Conservation (phyloP, 2,797 vertebrate genomes). For the Enteromius radiatus region DNA sequence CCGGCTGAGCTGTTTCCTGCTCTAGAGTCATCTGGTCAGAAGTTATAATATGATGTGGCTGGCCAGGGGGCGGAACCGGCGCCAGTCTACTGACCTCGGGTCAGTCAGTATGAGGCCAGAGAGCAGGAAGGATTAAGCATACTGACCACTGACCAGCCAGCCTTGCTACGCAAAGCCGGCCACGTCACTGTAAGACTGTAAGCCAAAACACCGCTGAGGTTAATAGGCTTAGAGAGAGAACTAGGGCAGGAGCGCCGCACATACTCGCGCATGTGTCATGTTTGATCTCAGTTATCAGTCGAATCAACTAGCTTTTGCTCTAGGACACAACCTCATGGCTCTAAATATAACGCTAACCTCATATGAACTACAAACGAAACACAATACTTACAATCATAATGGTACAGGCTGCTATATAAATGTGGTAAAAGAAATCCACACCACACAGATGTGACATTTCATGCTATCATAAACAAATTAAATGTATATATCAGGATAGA, state of each 20-base stretch:
- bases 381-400: constrained; percentile 1
- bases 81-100: constrained; percentile 35
- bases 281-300: constrained; percentile 65
- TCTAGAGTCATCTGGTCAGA: constrained; percentile 41
- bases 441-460: background rate
- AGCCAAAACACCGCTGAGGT: constrained; percentile 37
- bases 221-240: constrained; percentile 45
- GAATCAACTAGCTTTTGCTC: constrained; percentile 74
- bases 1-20: constrained; percentile 46
- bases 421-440: background rate
- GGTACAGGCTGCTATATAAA: background rate
- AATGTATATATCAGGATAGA: background rate
- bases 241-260: constrained; percentile 26
- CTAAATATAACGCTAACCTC: constrained; percentile 18
- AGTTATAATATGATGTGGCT: constrained; percentile 36
- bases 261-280: constrained; percentile 58
- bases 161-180: constrained; percentile 22
- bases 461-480: background rate
- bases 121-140: constrained; percentile 38
- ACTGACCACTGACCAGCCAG: constrained; percentile 41
- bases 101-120: constrained; percentile 42
- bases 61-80: constrained; percentile 30
- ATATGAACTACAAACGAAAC: background rate
- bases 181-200: constrained; percentile 42
- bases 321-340: constrained; percentile 62